phyloP scores from a whole-genome alignment of 2,888 invertebrate species.

The Leistus spinibarbis region DNA sequence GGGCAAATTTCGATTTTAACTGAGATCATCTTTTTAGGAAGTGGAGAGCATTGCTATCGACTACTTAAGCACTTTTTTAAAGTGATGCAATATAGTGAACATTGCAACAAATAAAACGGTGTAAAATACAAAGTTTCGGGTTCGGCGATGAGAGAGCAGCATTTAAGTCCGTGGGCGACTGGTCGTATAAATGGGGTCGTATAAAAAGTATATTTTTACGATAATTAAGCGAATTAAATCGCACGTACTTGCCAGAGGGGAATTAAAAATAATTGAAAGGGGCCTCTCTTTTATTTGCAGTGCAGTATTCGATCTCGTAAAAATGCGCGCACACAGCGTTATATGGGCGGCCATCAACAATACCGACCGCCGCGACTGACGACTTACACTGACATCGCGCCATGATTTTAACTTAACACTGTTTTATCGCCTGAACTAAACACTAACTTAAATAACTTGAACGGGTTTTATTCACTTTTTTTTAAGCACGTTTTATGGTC shows the following conservation, averaged over 20 bases:
- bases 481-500: not conserved
- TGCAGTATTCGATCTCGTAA: conserved; percentile 19
- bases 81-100: too few species aligned
- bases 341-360: conserved; percentile 23
- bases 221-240: conserved; percentile 16
- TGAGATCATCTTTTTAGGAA: too few species aligned
- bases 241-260: conserved; percentile 11
- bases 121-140: too few species aligned
- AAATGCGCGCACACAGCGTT: conserved; percentile 8
- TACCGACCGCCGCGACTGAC: too few species aligned
- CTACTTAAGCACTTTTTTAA: too few species aligned
- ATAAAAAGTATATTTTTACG: conserved; percentile 14
- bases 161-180: too few species aligned
- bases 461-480: not conserved
- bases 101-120: too few species aligned
- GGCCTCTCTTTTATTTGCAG: not conserved
- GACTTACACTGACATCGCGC: not conserved
- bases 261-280: conserved; percentile 25
- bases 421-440: not conserved
- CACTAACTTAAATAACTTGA: not conserved
- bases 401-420: not conserved
- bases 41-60: too few species aligned
- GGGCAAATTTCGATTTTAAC: too few species aligned
- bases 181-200: not conserved
- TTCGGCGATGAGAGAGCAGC: too few species aligned